These are phyloP conservation scores for Lysiphlebus fabarum DNA, from an alignment of 1,140 invertebrate genomes.

Conservation along the genomic window DNA sequence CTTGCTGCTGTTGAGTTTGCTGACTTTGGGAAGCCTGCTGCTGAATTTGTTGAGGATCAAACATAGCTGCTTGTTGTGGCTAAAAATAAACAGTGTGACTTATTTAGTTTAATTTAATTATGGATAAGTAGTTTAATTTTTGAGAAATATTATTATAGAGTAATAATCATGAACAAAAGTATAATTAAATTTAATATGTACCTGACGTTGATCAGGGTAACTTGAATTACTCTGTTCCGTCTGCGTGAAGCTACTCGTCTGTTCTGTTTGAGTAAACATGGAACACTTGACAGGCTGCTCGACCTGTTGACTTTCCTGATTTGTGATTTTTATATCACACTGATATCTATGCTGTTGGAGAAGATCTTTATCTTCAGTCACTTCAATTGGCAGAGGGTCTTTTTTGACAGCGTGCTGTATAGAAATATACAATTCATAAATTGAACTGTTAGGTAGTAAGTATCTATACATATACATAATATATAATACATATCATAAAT, in stretches of 20 bases:
- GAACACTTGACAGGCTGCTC: constrained; percentile 49
- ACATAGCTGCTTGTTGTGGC: constrained; percentile 46
- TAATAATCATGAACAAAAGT: background rate
- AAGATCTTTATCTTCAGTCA: constrained; percentile 18
- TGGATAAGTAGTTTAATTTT: too few species aligned
- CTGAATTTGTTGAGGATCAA: constrained; percentile 54
- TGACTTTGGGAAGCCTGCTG: constrained; percentile 48
- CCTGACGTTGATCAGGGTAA: constrained; percentile 45
- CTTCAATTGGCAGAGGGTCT: constrained; percentile 21
- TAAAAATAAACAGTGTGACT: constrained; percentile 30
- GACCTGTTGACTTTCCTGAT: constrained; percentile 39
- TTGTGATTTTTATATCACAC: constrained; percentile 24
- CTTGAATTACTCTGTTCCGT: constrained; percentile 50
- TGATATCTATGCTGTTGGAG: constrained; percentile 22
- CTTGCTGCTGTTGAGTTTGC: constrained; percentile 51
- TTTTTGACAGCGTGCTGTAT: constrained; percentile 28
- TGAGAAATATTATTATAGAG: background rate
- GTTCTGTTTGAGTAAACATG: constrained; percentile 52
- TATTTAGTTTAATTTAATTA: background rate
- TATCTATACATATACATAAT: too few species aligned
- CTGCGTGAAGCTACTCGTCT: constrained; percentile 51
- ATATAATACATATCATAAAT: too few species aligned
- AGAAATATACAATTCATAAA: constrained; percentile 10
- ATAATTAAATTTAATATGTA: constrained; percentile 20
- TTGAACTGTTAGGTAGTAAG: background rate